Base-by-base conservation (phyloP, 2,797 vertebrate genomes). In the Hippoglossus hippoglossus region DNA sequence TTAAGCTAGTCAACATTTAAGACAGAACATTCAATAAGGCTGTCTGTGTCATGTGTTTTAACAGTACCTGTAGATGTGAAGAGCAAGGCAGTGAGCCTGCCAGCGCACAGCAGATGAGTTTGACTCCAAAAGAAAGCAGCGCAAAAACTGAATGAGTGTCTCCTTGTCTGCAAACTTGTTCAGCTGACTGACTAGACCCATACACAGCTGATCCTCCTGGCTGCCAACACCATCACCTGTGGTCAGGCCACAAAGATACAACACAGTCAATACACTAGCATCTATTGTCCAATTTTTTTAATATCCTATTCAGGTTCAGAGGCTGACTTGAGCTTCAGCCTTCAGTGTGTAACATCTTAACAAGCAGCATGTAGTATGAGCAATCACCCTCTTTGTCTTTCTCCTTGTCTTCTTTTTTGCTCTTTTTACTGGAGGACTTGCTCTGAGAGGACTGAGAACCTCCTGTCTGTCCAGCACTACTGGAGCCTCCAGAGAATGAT, bases 101-200 rank as follows among this genome's bases (percentile, higher is more conserved):
- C 98, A 99, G 77, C 98, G 96, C 74, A 99, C 98, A 0, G 98
- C 96, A 13, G 98, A 99, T 0, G 96, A 97, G 87, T 99, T 99
- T 55, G 98, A 99, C 84, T 99, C 98, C 61, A 99, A 91, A 74
- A 99, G 88, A 93, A 99, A 99, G 91, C 97, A 98, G 65, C 98
- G 97, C 58, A 99, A 90, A 87, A 99, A 99, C 85, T 99, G 98
- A 74, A 99, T 97, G 61, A 99, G 94, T 4, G 98, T 99, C 89
- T 99, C 98, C 79, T 99, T 99, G 89, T 99, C 98, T 2, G 98
- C 98, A 91, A 98, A 98, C 79, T 96, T 99, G 94, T 99, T 99
- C 26, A 99, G 95, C 72, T 99, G 98, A 90, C 96, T 98, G 89
- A 99, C 98, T 82, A 99, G 93, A 41, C 97, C 97, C 1, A 97